A percentile compares a stretch with the other conserved stretches of the same genome.
phyloP scores from a whole-genome alignment of 2,888 invertebrate genomes.

The Xanthostigma xanthostigma region DNA sequence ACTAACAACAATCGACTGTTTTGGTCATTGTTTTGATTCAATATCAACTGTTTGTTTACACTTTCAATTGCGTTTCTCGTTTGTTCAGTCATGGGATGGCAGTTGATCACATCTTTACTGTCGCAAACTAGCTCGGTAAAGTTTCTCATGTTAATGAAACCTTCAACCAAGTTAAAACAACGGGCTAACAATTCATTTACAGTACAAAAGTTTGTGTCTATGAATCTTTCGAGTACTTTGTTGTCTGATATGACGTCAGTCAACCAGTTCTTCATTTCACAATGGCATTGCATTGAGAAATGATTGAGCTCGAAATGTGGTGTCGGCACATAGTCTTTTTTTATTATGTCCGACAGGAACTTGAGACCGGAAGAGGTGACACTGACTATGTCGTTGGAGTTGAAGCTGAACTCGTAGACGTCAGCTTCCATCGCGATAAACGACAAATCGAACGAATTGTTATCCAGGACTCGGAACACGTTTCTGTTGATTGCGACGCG shows the following conservation, averaged over 20 bases:
- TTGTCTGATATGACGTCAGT: slow-evolving; percentile 30
- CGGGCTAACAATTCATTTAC: slow-evolving; percentile 40
- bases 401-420: slow-evolving; percentile 31
- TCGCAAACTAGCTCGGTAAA: slow-evolving; percentile 45
- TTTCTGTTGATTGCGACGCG: slow-evolving; percentile 46
- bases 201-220: slow-evolving; percentile 45
- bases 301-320: slow-evolving; percentile 41
- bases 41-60: slow-evolving; percentile 19
- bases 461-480: slow-evolving; percentile 41
- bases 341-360: slow-evolving; percentile 39
- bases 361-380: slow-evolving; percentile 36
- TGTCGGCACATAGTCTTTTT: slow-evolving; percentile 27
- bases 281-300: slow-evolving; percentile 46
- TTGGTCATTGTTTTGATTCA: slow-evolving; percentile 13
- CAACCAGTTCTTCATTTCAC: slow-evolving; percentile 44
- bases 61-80: slow-evolving; percentile 24
- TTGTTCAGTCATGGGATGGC: slow-evolving; percentile 34
- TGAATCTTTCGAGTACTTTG: slow-evolving; percentile 27
- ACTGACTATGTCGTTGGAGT: slow-evolving; percentile 41
- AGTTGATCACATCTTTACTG: slow-evolving; percentile 34
- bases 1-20: slow-evolving; percentile 22
- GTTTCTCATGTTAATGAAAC: slow-evolving; percentile 44
- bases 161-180: slow-evolving; percentile 49
- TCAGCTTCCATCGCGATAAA: slow-evolving; percentile 17
- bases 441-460: slow-evolving; percentile 26